Conservation (phyloP, 2,888 invertebrate genomes). For the Mechanitis messenoides region DNA sequence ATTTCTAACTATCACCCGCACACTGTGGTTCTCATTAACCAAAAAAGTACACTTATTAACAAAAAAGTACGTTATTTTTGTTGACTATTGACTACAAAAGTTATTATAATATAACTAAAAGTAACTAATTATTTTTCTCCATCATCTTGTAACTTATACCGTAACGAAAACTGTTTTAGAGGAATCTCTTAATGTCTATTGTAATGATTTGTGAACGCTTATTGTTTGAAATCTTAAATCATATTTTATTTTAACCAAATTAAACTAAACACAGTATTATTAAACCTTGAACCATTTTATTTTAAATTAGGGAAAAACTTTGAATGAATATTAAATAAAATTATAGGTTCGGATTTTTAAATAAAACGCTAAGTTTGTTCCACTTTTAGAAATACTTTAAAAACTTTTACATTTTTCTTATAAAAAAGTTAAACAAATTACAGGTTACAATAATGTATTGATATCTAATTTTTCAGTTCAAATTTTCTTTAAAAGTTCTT, state of each 20-base stretch:
- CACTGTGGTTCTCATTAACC: too few relatives aligned
- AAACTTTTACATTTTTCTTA: constrained; percentile 1
- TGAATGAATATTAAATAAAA: constrained; percentile 2
- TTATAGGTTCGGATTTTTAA: constrained; percentile 17
- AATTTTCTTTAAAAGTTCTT: constrained; percentile 17
- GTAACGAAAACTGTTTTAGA: constrained; percentile 45
- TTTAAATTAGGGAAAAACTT: too few relatives aligned
- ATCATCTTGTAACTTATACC: constrained; percentile 29
- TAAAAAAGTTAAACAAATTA: constrained; percentile 12
- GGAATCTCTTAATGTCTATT: constrained; percentile 43
- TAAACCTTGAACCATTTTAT: too few relatives aligned
- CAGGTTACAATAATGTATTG: constrained; percentile 11
- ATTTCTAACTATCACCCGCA: too few relatives aligned
- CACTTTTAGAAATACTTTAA: background rate
- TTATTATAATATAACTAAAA: background rate
- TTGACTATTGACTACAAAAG: too few relatives aligned
- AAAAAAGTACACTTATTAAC: too few relatives aligned
- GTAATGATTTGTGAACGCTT: constrained; percentile 38
- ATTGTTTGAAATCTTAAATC: constrained; percentile 60
- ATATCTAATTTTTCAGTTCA: constrained; percentile 12
- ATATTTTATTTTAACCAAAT: background rate
- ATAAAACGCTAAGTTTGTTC: background rate
- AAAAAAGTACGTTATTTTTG: too few relatives aligned
- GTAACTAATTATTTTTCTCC: too few relatives aligned
- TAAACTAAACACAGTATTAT: too few relatives aligned